Conservation (phyloP, 2,888 invertebrate genomes). For the Rotaria socialis region DNA sequence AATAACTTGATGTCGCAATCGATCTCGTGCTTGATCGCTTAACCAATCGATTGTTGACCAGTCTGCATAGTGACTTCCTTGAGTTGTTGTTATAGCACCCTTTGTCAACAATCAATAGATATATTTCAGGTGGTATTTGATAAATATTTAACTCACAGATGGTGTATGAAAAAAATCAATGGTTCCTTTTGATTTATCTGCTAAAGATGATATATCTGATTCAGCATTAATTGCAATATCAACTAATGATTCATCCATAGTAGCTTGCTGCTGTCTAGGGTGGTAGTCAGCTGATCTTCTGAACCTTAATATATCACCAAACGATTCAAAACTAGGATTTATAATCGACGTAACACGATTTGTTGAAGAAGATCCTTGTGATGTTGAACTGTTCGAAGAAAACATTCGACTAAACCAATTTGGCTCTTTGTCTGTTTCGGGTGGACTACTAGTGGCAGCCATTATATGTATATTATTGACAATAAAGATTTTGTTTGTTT, state of each 20-base stretch:
- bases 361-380: background rate
- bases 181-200: constrained; percentile 34
- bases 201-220: background rate
- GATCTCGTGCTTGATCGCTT: constrained; percentile 89
- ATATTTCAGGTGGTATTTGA: background rate
- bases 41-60: constrained; percentile 99
- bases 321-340: background rate
- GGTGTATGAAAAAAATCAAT: constrained; percentile 33
- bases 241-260: background rate
- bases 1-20: constrained; percentile 89
- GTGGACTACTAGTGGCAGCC: background rate
- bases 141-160: constrained; percentile 1
- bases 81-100: background rate
- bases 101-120: background rate
- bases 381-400: background rate
- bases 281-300: background rate
- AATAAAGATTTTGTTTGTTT: too few species aligned
- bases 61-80: constrained; percentile 73
- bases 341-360: background rate
- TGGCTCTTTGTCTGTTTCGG: background rate
- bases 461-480: background rate
- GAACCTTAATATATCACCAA: background rate
- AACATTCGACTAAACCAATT: background rate
- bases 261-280: background rate
- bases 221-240: constrained; percentile 13